Base-by-base conservation (phyloP, 1,140 invertebrate genomes). In the Ceratina australensis region DNA sequence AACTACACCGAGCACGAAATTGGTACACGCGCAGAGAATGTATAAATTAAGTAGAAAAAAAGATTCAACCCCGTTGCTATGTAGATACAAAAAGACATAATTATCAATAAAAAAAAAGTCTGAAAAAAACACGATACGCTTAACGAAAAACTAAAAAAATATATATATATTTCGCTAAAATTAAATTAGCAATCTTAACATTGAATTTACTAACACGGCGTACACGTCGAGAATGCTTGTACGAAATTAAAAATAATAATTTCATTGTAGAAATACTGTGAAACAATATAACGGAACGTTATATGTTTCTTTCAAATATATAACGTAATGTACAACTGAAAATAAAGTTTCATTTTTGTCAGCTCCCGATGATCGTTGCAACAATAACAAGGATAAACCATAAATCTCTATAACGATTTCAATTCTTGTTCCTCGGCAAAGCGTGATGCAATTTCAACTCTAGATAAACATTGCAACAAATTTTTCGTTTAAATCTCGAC, bases 101-200 rank as follows among this genome's bases (percentile, higher is more conserved):
- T 42, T 42, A 24, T 7, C 10, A 50, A 10, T 16, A 54, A 54
- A 54, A 15, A 56, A 42, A 64, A 63, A 60, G 15, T 52, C 12
- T 52, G 47, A 13, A 52, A 47, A 69, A 56, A 49, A 59, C 10
- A 24, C 10, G 10, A 59, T 28, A 16, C 5, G n/a, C 18, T 76
- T 49, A n/a, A 68, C 20, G 57, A 47, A 16, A 69, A 59, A 60
- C 18, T 52, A 76, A 52, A 68, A 76, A 69, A 75, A 75, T 24
- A 60, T 52, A 61, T 50, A 26, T 50, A 24, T 49, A 24, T 52
- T 50, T 24, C 16, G 16, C 56, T 61, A 64, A 67, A 42, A 5
- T 42, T 47, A 50, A 61, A 2, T 10, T 72, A 72, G 15, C 26
- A 20, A 50, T 13, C 24, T 63, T 72, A 72, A 72, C 20, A 52